Base-by-base conservation (phyloP, 1,140 invertebrate genomes). In the Triops longicaudatus region DNA sequence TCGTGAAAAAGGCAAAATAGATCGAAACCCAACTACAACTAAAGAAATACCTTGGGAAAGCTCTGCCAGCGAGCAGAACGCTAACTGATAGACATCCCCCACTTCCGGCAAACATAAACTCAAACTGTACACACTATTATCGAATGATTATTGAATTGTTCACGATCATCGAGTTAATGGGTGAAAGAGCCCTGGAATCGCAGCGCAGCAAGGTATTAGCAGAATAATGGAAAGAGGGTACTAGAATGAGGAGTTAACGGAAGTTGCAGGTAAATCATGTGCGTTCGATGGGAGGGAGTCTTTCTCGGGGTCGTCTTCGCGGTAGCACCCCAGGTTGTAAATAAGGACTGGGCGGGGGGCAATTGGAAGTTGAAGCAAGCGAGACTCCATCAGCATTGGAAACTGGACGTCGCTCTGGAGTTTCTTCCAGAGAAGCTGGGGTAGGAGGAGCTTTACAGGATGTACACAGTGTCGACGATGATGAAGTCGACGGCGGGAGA, bases 381-480 rank as follows among this genome's bases (percentile, higher is more conserved):
- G 50, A 63, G 50, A 1, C 50, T 17, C 17, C 50, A 14, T 63
- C 50, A 63, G 50, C 50, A 22, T 63, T 12, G 50, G 22, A 63
- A 14, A 22, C 50, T 22, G 50, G 17, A 22, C 22, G 50, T 63
- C 50, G 50, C 50, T 63, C 50, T 22, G 50, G 50, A 63, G 50
- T 63, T 9, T 63, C 50, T 63, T 63, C 50, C 50, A 63, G 50
- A 63, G 50, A 63, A 63, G 50, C 50, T 63, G 50, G 50, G 50
- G 50, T 63, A n/a, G 50, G 50, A 63, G 50, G 50, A 63, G 50
- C 50, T 63, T 63, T 63, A 63, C 50, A 63, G 22, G 50, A 63
- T 22, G 50, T 63, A 63, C 50, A 63, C n/a, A 63, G 22, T 22
- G 50, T 63, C 50, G 50, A 63, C 14, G 50, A 63, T 22, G 50